phyloP scores from a whole-genome alignment of 2,797 vertebrate species.

The Eremophila alpestris region DNA sequence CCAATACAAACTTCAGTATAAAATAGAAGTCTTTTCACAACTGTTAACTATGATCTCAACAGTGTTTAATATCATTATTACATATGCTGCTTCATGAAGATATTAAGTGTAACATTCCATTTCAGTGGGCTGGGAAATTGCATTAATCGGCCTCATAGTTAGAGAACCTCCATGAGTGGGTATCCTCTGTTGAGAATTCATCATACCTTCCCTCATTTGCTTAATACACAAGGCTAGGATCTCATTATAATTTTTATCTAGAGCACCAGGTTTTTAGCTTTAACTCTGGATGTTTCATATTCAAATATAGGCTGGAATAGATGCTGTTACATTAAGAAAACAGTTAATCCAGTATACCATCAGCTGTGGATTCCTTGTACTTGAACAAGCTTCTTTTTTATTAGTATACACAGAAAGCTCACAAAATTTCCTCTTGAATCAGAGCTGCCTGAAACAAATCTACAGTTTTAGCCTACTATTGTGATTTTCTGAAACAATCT shows the following conservation, averaged over 20 bases:
- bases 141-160: not conserved
- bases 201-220: not conserved
- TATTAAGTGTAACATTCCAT: not conserved
- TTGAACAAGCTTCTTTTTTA: not conserved
- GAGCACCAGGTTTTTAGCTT: not conserved
- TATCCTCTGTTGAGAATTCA: not conserved
- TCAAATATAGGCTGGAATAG: not conserved
- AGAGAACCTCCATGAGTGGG: not conserved
- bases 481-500: not conserved
- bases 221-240: not conserved
- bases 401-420: not conserved
- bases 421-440: not conserved
- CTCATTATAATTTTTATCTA: not conserved
- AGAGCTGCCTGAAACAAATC: not conserved
- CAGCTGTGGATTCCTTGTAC: not conserved
- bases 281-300: not conserved
- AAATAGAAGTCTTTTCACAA: not conserved
- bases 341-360: not conserved
- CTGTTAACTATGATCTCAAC: not conserved
- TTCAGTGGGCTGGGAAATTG: not conserved
- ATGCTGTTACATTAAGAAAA: not conserved
- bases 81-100: not conserved
- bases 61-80: not conserved
- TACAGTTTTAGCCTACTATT: not conserved
- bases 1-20: not conserved